Evolutionary conservation across 1,140 invertebrate species (phyloP).

Genomic region (Telenomus remus): DNA sequence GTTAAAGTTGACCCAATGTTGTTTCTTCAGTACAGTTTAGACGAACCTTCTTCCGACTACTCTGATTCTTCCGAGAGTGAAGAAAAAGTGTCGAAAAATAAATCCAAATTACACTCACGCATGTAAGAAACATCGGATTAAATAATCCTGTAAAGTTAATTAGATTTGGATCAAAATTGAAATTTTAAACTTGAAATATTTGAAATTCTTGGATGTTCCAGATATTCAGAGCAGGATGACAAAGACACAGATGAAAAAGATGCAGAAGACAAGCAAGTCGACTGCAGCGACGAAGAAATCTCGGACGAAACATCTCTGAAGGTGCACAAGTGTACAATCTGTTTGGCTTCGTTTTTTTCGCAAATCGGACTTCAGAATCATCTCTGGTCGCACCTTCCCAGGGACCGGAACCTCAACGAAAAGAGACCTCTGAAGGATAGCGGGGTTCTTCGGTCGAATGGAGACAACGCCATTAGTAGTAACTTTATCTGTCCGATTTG

Average conservation of each 20-base stretch:
- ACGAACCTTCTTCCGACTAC: slow-evolving; percentile 67
- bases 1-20: slow-evolving; percentile 79
- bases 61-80: slow-evolving; percentile 68
- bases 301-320: slow-evolving; percentile 67
- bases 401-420: slow-evolving; percentile 58
- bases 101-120: no score
- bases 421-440: slow-evolving; percentile 63
- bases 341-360: slow-evolving; percentile 73
- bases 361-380: slow-evolving; percentile 77
- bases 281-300: slow-evolving; percentile 47
- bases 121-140: no score
- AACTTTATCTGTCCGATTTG: slow-evolving; percentile 79
- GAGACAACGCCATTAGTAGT: slow-evolving; percentile 57
- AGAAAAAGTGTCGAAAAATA: slow-evolving; percentile 49
- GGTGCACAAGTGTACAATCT: slow-evolving; percentile 75
- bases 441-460: slow-evolving; percentile 66
- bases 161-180: no score
- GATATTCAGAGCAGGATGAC: slow-evolving; percentile 1
- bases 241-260: slow-evolving; percentile 44
- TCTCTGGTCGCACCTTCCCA: slow-evolving; percentile 76
- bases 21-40: slow-evolving; percentile 75
- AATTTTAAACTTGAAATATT: no score
- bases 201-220: neutral
- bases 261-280: slow-evolving; percentile 32
- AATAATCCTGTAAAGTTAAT: no score